These are phyloP conservation scores for Polia nebulosa DNA, from an alignment of 2,888 invertebrate species.

Conservation along the genomic window DNA sequence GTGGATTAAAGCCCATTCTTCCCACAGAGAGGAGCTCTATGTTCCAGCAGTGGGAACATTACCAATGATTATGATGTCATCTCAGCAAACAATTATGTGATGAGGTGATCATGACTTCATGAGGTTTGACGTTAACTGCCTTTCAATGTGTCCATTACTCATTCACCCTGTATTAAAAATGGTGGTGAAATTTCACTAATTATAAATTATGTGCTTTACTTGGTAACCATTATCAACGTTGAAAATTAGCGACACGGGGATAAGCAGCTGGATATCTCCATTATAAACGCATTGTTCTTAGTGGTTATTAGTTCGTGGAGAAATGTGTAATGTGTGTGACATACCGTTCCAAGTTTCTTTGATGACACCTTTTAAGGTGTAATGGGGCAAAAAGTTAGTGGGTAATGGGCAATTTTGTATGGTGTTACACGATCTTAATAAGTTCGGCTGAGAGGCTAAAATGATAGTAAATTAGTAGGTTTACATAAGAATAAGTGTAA, in stretches of 20 bases:
- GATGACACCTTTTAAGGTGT: background rate
- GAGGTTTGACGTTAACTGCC: too few species aligned
- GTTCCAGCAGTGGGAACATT: too few species aligned
- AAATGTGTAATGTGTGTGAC: background rate
- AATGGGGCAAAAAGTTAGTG: background rate
- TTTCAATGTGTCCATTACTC: too few species aligned
- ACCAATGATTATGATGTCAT: too few species aligned
- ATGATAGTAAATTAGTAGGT: too few species aligned
- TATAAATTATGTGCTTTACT: slow-evolving; percentile 15
- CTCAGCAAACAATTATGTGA: too few species aligned
- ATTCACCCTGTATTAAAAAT: background rate
- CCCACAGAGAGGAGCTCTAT: too few species aligned
- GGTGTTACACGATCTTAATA: background rate
- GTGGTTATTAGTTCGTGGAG: background rate
- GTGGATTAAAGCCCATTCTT: too few species aligned
- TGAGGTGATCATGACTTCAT: too few species aligned
- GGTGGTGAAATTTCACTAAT: slow-evolving; percentile 12
- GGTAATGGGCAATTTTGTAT: background rate
- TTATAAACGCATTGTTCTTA: slow-evolving; percentile 7
- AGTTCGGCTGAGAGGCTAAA: too few species aligned
- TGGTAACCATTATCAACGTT: slow-evolving; percentile 1
- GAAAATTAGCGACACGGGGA: slow-evolving; percentile 3
- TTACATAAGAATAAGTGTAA: too few species aligned
- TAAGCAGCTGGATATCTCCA: slow-evolving; percentile 15
- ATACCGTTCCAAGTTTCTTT: background rate